Percentiles rank a stretch among this genome's conserved stretches.
Conservation (phyloP, 2,888 invertebrate species). For the Ectropis crepuscularia region DNA sequence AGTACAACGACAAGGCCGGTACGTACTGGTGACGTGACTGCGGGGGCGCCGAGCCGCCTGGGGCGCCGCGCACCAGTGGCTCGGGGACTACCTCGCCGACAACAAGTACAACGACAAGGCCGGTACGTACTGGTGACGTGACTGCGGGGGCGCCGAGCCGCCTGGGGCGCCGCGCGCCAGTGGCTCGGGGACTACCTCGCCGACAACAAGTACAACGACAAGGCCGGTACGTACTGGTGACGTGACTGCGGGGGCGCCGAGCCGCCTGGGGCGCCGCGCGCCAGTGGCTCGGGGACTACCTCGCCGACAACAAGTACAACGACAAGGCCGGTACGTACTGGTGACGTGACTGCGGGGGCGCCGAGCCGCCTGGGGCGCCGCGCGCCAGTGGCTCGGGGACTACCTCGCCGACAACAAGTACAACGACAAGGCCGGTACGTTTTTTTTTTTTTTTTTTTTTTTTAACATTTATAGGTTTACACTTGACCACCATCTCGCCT, state of each 20-base stretch:
- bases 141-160: too few relatives aligned
- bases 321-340: too few relatives aligned
- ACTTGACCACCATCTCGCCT: too few relatives aligned
- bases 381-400: too few relatives aligned
- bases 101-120: conserved; percentile 39
- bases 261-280: neutral
- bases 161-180: conserved; percentile 32
- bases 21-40: neutral
- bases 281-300: too few relatives aligned
- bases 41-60: neutral
- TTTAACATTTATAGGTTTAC: too few relatives aligned
- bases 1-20: conserved; percentile 58
- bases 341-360: too few relatives aligned
- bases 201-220: conserved; percentile 59
- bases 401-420: too few relatives aligned
- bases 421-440: too few relatives aligned
- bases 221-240: conserved; percentile 27
- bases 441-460: too few relatives aligned
- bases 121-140: conserved; percentile 47
- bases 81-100: conserved; percentile 34
- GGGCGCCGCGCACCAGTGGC: neutral
- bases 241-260: neutral
- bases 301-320: too few relatives aligned
- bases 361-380: too few relatives aligned
- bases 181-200: conserved; percentile 78